Conservation (phyloP, 2,797 vertebrate genomes). For the Pteropus rufus region DNA sequence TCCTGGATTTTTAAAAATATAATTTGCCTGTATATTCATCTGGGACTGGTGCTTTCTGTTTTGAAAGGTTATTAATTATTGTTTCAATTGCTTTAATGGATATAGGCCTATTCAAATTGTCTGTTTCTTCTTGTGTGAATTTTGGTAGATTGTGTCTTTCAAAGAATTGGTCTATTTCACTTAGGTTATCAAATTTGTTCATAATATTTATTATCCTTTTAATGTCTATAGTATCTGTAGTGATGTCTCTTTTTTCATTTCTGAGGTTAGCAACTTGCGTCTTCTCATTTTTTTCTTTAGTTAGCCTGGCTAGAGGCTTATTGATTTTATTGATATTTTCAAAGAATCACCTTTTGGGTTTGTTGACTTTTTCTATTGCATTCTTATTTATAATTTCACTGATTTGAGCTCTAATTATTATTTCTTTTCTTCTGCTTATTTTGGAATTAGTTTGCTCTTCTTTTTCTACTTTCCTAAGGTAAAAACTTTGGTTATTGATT, state of each 20-base stretch:
- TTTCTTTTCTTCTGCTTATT: neutral
- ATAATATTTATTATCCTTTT: neutral
- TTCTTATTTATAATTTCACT: neutral
- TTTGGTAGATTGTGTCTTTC: neutral
- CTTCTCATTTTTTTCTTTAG: neutral
- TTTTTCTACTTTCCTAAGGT: neutral
- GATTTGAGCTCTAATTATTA: neutral
- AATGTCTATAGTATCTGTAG: neutral
- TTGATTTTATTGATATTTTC: too few species aligned
- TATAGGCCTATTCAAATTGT: neutral
- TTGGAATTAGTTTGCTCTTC: neutral
- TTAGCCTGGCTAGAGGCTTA: neutral
- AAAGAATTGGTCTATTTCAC: neutral
- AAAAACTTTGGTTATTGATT: neutral
- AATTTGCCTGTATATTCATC: neutral
- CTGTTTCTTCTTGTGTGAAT: neutral
- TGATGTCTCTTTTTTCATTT: neutral
- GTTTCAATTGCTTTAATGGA: neutral
- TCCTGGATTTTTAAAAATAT: neutral
- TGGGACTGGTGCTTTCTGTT: neutral
- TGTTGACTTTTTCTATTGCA: neutral
- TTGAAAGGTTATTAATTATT: neutral
- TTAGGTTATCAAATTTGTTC: neutral
- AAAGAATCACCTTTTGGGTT: neutral
- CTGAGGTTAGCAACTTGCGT: neutral